Conservation (phyloP, 92 coral and sea anemone genomes). For the Scolanthus callimorphus region DNA sequence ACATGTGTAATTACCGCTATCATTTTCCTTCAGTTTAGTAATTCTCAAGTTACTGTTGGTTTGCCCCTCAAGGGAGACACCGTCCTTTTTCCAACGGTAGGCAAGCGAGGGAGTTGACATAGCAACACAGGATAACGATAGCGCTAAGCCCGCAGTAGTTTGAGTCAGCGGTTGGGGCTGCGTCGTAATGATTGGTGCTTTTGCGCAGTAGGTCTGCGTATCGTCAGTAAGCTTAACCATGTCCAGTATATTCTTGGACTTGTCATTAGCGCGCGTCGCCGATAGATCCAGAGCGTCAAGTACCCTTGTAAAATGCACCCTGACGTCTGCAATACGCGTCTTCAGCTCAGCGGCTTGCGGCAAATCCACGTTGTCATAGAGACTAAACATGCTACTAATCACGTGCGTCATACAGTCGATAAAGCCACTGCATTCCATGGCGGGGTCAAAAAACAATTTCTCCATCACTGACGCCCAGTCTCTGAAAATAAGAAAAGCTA, state of each 20-base stretch:
- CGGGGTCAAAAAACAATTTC: conserved; percentile 37
- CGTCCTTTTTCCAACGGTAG: conserved; percentile 60
- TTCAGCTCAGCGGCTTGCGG: conserved; percentile 35
- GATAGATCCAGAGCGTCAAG: conserved; percentile 33
- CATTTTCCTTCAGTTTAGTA: conserved; percentile 14
- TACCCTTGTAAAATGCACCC: conserved; percentile 2
- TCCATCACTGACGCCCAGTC: conserved; percentile 78
- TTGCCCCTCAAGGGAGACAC: conserved; percentile 18
- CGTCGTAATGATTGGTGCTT: conserved; percentile 63
- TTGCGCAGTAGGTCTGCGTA: conserved; percentile 53
- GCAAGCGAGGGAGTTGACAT: conserved; percentile 32
- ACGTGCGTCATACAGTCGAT: conserved; percentile 50
- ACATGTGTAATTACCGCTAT: conserved; percentile 67
- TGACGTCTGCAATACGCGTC: conserved; percentile 10
- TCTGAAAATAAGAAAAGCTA: conserved; percentile 26
- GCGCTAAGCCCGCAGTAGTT: conserved; percentile 34
- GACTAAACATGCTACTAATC: conserved; percentile 40
- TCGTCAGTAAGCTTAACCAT: conserved; percentile 31
- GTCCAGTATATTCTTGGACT: conserved; percentile 29
- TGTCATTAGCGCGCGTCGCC: conserved; percentile 28
- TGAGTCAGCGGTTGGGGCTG: conserved; percentile 62
- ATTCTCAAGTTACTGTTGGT: conserved; percentile 20
- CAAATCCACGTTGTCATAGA: conserved; percentile 47
- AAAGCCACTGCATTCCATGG: conserved; percentile 62
- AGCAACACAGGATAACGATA: conserved; percentile 55